Evolutionary conservation across 1,140 invertebrate species (phyloP), one percentile per base, ranked within the genome.

Genomic region (Aphelenchoides besseyi): DNA sequence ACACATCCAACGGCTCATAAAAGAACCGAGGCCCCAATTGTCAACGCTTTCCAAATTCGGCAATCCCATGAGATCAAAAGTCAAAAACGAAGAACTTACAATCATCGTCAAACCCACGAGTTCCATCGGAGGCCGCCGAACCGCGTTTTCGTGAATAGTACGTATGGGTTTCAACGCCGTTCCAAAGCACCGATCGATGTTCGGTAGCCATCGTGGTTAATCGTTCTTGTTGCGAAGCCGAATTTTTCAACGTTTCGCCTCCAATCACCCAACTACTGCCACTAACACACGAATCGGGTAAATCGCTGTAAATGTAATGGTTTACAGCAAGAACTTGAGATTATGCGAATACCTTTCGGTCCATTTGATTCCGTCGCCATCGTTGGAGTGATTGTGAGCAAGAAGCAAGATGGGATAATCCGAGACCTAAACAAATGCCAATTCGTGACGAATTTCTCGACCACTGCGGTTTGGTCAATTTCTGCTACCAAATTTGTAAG

Each of bases 221-320:
- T 3, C 9, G 3, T 18, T 57, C 62, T 5, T 37, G 29, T 23
- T 37, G 29, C 5, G 62, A 55, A 63, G 18, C 53, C 3, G 63
- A 26, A 28, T 69, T 69, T 9, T 30, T 68, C 3, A n/a, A 23
- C 28, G 28, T 9, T 3, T 68, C 68, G 68, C 64, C n/a, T n/a
- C n/a, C 64, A 68, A 71, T 71, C 37, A 71, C 26, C 69, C 69
- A 71, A 26, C 29, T 36, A n/a, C 70, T 73, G 9, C 69, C 68
- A 33, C 69, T 68, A 68, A 70, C 70, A 54, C 69, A 71, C 29
- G 33, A 48, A 8, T 70, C 69, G 36, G 69, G 69, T 35, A 71
- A 30, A 33, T 71, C 68, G n/a, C 69, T 71, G 32, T 32, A 70
- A 71, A 12, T 72, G 5, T 59, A 33, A 59, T 18, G 26, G 5